These are phyloP conservation scores for Acleris sparsana DNA, from an alignment of 2,888 invertebrate genomes.

Conservation along the genomic window DNA sequence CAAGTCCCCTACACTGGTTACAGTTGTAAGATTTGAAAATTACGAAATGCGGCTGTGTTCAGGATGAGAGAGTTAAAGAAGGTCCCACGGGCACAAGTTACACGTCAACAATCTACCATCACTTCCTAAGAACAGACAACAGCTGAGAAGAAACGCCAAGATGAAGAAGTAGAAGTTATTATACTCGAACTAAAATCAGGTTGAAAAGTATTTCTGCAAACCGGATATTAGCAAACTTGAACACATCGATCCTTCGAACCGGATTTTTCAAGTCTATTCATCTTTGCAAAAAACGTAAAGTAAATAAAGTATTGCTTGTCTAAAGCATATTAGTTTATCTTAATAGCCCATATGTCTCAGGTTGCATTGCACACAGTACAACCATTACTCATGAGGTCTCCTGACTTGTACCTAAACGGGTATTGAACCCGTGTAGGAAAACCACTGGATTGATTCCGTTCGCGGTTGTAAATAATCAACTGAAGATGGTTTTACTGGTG, in stretches of 20 bases:
- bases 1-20: no score
- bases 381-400: constrained; percentile 18
- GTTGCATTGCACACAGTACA: constrained; percentile 22
- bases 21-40: no score
- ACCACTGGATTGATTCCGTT: constrained; percentile 19
- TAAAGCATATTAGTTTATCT: constrained; percentile 34
- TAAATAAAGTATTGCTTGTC: constrained; percentile 2
- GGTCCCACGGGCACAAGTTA: no score
- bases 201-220: not conserved
- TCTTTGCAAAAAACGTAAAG: not conserved
- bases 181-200: no score
- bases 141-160: no score
- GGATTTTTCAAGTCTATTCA: constrained; percentile 3
- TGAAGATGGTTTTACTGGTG: constrained; percentile 30
- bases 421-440: constrained; percentile 24
- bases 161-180: no score
- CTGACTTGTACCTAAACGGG: constrained; percentile 11
- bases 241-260: constrained; percentile 14
- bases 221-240: not conserved
- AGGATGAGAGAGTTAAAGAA: no score
- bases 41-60: no score
- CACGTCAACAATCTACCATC: no score
- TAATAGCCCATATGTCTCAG: constrained; percentile 26
- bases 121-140: no score
- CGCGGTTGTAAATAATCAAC: constrained; percentile 25